Percentiles rank a stretch among this genome's conserved stretches.
Conservation (phyloP, 2,888 invertebrate genomes). For the Hemaris fuciformis region DNA sequence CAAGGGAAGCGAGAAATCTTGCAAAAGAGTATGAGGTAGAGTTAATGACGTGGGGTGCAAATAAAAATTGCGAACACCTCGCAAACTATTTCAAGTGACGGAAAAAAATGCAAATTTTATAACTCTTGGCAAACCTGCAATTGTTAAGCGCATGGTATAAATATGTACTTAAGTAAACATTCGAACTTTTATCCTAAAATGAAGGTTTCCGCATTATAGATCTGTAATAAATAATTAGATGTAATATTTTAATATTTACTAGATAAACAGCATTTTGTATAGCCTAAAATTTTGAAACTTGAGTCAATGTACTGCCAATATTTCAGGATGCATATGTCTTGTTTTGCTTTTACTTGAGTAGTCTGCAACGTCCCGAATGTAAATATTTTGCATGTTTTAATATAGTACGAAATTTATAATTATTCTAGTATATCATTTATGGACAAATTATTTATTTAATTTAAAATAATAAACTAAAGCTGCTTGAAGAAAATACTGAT, state of each 20-base stretch:
- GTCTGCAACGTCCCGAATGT: neutral
- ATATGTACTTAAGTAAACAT: slow-evolving; percentile 30
- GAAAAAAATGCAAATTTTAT: slow-evolving; percentile 80
- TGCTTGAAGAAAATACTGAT: too few relatives aligned
- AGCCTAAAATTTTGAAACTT: neutral
- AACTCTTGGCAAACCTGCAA: slow-evolving; percentile 81
- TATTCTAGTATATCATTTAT: too few relatives aligned
- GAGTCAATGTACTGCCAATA: neutral
- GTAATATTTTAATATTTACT: slow-evolving; percentile 14
- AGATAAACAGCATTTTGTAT: neutral
- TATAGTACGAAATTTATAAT: too few relatives aligned
- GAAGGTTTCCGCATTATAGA: slow-evolving; percentile 38
- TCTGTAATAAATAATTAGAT: slow-evolving; percentile 47
- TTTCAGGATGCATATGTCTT: too few relatives aligned
- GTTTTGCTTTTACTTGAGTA: too few relatives aligned
- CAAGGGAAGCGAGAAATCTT: slow-evolving; percentile 32
- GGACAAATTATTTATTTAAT: too few relatives aligned
- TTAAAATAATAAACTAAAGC: too few relatives aligned
- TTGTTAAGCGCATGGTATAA: slow-evolving; percentile 68
- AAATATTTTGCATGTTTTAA: too few relatives aligned
- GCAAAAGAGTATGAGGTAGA: slow-evolving; percentile 34
- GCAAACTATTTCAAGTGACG: slow-evolving; percentile 58
- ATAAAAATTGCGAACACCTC: slow-evolving; percentile 43
- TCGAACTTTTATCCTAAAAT: slow-evolving; percentile 37
- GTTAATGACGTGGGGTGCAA: slow-evolving; percentile 50